Evolutionary conservation across 2,888 invertebrate species (phyloP), one percentile per base, ranked within the genome.

Genomic region (Artemia sinica): DNA sequence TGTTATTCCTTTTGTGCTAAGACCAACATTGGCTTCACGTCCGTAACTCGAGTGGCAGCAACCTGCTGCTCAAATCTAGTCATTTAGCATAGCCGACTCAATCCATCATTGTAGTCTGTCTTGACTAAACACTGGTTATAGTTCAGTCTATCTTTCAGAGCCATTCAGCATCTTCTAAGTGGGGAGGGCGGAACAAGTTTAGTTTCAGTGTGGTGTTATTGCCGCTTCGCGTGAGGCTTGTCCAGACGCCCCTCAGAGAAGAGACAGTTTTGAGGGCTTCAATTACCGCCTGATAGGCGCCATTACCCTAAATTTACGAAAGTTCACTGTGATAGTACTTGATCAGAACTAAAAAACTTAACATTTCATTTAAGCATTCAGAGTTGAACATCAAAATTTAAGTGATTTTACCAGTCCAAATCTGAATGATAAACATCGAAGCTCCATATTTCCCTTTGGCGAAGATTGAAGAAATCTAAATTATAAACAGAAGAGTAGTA

Each of bases 91-190:
- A n/a, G 58, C 10, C 58, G 58, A 58, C 58, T 58, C 58, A 14
- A 58, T 58, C 10, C 18, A 58, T 58, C 58, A 58, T 58, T 58
- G 58, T 58, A 58, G 58, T 18, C 58, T 18, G 58, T 58, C 58
- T 18, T 58, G n/a, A 18, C 14, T 58, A 58, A 58, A n/a, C 10
- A 58, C 14, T 58, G n/a, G 58, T 58, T 58, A 14, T 58, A n/a
- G 18, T 58, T n/a, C 58, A 14, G 14, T 58, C 58, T 18, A n/a
- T n/a, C 18, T 58, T 18, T 58, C 58, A 58, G 58, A 58, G 58
- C 58, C 58, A 58, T 18, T 58, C 58, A 58, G 58, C 58, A 18
- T 58, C 58, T 58, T 58, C 18, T 58, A 58, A 58, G 58, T 58
- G 58, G 18, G 58, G 58, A 58, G 58, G 58, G 58, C 58, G 58